Base-by-base conservation (phyloP, 2,888 invertebrate genomes). In the Ectemnius continuus region DNA sequence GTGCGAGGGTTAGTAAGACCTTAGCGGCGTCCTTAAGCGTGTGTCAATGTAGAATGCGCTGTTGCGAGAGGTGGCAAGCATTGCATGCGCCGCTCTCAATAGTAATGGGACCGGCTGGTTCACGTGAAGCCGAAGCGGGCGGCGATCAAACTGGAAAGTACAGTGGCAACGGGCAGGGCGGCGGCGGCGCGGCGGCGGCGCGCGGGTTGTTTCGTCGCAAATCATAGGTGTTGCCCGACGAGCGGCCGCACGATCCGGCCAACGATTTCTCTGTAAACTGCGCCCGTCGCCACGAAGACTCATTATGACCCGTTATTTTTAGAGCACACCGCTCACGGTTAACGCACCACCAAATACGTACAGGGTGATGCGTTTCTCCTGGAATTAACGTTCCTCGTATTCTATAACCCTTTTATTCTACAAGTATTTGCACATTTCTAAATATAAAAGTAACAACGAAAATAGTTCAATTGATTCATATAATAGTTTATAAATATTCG, bases 231-330 rank as follows among this genome's bases (percentile, higher is more conserved):
- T 82, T 75, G 84, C 16, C 14, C 78, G 80, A 81, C 84, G 78
- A 79, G 69, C 76, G 67, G 69, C 72, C 48, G 74, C 82, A 76
- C 81, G 84, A 83, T 80, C 84, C 69, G 69, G 70, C 62, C 73
- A 73, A 79, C 81, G 83, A 83, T 83, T 83, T 83, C 82, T 83
- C 83, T 78, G 82, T 81, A 83, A 81, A 83, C 65, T 75, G 67
- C 66, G 75, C 69, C 76, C 78, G 82, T 82, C 83, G 82, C 79
- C 82, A 83, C 82, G 81, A 83, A 83, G 76, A 71, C 79, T 79
- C 82, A 76, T 83, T 83, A 83, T 72, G 65, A 67, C 63, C 63
- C 64, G 59, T 67, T 81, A 78, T 83, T 83, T 83, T 82, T 83
- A 81, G 77, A 83, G 74, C 70, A 61, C 62, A 65, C 57, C 65